Conservation (phyloP, 92 coral and sea anemone species). For the Parazoanthus atlanticus region DNA sequence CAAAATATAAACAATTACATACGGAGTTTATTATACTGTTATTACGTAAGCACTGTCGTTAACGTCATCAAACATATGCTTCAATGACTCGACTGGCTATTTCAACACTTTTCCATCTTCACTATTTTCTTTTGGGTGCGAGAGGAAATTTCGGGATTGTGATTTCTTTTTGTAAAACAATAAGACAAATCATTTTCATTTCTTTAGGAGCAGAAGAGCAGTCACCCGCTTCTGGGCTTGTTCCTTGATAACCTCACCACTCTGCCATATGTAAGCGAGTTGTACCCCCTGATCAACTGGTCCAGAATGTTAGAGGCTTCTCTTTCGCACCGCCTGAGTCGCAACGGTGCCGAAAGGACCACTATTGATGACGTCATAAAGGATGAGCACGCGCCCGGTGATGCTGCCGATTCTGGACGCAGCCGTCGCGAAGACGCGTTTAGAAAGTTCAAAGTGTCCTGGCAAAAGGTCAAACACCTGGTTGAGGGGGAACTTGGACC, state of each 20-base stretch:
- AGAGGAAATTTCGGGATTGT: background rate
- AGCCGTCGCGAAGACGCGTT: slow-evolving; percentile 34
- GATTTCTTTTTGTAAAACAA: background rate
- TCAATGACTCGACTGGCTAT: too few relatives aligned
- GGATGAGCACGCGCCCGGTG: slow-evolving; percentile 37
- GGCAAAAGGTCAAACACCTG: slow-evolving; percentile 13
- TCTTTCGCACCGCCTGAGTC: slow-evolving; percentile 65
- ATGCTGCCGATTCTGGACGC: slow-evolving; percentile 25
- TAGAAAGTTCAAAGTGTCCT: slow-evolving; percentile 18
- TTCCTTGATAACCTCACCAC: slow-evolving; percentile 55
- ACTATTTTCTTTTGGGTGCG: background rate
- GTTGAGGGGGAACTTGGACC: slow-evolving; percentile 14
- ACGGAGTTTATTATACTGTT: too few relatives aligned
- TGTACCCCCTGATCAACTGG: slow-evolving; percentile 64
- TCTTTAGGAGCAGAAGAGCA: slow-evolving; percentile 16
- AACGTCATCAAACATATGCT: too few relatives aligned
- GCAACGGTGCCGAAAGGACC: slow-evolving; percentile 60
- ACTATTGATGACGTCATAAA: slow-evolving; percentile 62
- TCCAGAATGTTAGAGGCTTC: slow-evolving; percentile 53
- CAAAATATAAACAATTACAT: too few relatives aligned
- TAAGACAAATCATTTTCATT: too few relatives aligned
- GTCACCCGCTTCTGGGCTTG: slow-evolving; percentile 55
- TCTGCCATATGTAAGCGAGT: slow-evolving; percentile 48
- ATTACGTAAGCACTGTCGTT: too few relatives aligned
- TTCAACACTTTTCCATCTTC: too few relatives aligned